A percentile compares a stretch with the other conserved stretches of the same genome.
These are phyloP conservation scores for Pongo abelii DNA, from an alignment of 2,113 vertebrate genomes.

Conservation along the genomic window DNA sequence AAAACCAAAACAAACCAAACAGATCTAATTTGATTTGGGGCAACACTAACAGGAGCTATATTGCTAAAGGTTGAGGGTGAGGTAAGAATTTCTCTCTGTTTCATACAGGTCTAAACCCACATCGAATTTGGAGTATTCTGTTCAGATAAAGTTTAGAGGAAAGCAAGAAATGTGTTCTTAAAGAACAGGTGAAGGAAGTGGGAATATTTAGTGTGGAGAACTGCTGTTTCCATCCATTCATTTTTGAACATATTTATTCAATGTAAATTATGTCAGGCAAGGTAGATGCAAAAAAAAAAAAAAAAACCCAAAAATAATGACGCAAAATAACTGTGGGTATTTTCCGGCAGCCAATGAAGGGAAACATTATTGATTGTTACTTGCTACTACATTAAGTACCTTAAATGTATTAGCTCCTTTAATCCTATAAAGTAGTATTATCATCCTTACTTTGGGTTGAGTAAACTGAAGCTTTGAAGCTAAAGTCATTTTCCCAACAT, in stretches of 20 bases:
- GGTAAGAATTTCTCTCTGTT: background rate
- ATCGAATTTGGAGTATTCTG: background rate
- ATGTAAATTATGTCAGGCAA: background rate
- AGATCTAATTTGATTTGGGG: background rate
- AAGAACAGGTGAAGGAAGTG: background rate
- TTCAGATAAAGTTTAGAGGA: background rate
- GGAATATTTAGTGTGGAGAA: background rate
- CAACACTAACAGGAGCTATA: background rate
- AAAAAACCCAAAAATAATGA: no score
- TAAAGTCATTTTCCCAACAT: background rate
- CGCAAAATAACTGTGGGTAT: background rate
- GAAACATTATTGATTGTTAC: background rate
- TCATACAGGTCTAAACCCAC: background rate
- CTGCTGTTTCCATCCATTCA: background rate
- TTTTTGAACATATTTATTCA: conserved; percentile 4
- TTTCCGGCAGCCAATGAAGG: background rate
- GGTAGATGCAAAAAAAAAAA: background rate
- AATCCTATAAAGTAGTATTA: background rate
- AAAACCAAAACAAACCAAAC: background rate
- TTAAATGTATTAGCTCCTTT: background rate
- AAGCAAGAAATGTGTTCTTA: conserved; percentile 7
- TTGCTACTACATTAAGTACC: background rate
- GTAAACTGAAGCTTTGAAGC: background rate
- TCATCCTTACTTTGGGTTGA: background rate
- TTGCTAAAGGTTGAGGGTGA: background rate